A percentile compares a stretch with the other conserved stretches of the same genome.
Evolutionary conservation across 2,888 invertebrate genomes (phyloP).

Genomic region (Subacronicta megacephala): DNA sequence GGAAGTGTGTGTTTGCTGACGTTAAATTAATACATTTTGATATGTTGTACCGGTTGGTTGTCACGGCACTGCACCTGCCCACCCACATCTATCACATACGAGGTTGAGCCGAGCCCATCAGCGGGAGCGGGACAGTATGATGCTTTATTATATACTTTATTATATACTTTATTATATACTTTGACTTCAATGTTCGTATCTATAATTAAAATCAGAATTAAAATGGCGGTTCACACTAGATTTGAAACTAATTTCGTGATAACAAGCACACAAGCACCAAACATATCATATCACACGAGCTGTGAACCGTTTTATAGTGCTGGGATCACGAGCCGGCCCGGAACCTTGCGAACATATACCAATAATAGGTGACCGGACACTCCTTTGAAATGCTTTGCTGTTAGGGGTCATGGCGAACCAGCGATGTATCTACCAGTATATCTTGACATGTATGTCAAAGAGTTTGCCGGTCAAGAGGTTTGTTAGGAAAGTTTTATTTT

Average conservation of each 20-base stretch:
- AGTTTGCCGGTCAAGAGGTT: too few relatives aligned
- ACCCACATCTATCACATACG: too few relatives aligned
- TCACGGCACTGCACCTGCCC: too few relatives aligned
- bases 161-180: too few relatives aligned
- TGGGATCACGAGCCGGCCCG: slow-evolving; percentile 14
- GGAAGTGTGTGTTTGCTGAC: too few relatives aligned
- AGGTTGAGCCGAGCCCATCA: too few relatives aligned
- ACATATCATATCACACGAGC: slow-evolving; percentile 10
- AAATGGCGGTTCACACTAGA: background rate
- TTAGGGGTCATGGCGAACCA: background rate
- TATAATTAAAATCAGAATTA: slow-evolving; percentile 1
- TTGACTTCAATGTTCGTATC: background rate
- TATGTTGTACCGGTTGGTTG: too few relatives aligned
- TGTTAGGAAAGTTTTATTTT: background rate
- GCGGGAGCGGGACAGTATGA: too few relatives aligned
- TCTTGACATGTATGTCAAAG: slow-evolving; percentile 1
- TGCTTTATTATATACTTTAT: too few relatives aligned
- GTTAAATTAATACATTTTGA: too few relatives aligned
- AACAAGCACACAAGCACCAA: slow-evolving; percentile 13
- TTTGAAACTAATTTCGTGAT: slow-evolving; percentile 9
- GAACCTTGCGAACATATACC: background rate
- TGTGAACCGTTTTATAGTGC: slow-evolving; percentile 17
- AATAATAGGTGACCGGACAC: background rate
- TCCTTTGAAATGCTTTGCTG: background rate
- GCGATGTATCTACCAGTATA: accelerated